Base-by-base conservation (phyloP, 2,113 vertebrate species). In the Notothenia coriiceps region DNA sequence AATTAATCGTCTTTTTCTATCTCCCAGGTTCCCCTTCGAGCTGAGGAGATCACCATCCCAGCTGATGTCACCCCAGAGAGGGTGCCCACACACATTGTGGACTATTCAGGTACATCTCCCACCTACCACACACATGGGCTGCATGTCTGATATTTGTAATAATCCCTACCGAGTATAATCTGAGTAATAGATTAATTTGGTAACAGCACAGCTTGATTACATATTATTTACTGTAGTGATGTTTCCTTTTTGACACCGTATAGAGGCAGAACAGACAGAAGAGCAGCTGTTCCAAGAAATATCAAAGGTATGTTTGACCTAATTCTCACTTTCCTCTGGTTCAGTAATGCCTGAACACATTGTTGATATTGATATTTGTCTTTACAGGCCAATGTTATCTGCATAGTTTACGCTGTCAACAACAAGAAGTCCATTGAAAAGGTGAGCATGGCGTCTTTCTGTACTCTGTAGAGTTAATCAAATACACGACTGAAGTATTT, bases 371-470 rank as follows among this genome's bases (percentile, higher is more conserved):
- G 7, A 61, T 82, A 68, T 79, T 90, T 92, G n/a, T 94, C 88
- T 71, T 89, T 83, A n/a, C 83, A 99, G 98, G 98, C 98, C 52
- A 99, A 99, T 88, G 98, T 99, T 70, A 99, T 99, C 91, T 99
- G 98, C 92, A 99, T 99, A 93, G 97, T 99, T 33, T 99, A 99
- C 86, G 97, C 98, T 5, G 98, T 99, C 87, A 99, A 99, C 94
- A 99, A 98, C 93, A 99, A 97, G 94, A 98, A 97, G 92, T 99
- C 98, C 49, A 99, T 99, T 79, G 97, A 99, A 91, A 99, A 98
- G 97, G 98, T 99, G 95, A 84, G 93, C 44, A 9, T n/a, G 12
- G 8, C 78, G 33, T 35, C 35, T 63, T 6, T 49, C 3, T n/a
- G 2, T 1, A 8, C 33, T 59, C 6, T 15, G 3, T 0, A 1